phyloP scores from a whole-genome alignment of 2,797 vertebrate genomes.

The Cyprinella venusta region DNA sequence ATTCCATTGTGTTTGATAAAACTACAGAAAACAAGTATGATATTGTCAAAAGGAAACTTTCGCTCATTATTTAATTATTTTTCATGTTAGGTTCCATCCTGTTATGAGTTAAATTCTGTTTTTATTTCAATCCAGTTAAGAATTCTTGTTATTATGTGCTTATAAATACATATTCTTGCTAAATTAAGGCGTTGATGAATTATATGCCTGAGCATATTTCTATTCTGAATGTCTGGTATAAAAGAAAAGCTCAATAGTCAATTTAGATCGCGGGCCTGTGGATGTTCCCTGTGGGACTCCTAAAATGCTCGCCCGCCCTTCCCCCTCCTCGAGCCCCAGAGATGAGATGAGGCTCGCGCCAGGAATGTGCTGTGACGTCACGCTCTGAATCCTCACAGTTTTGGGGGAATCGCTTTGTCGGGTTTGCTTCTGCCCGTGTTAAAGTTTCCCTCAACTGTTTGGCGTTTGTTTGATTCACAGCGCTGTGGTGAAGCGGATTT shows the following conservation, averaged over 20 bases:
- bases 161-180: no score
- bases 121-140: background rate
- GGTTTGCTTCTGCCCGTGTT: background rate
- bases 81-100: background rate
- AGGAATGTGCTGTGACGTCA: conserved; percentile 50
- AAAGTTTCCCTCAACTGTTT: no score
- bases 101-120: background rate
- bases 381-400: background rate
- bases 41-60: background rate
- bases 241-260: background rate
- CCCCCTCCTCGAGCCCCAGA: conserved; percentile 27
- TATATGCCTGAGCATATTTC: background rate
- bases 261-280: background rate
- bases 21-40: background rate
- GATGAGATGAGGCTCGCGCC: conserved; percentile 40
- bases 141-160: background rate
- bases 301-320: conserved; percentile 5
- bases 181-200: background rate
- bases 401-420: conserved; percentile 14
- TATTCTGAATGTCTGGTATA: background rate
- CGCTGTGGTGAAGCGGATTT: no score
- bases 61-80: background rate
- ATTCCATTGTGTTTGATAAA: background rate
- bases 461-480: background rate
- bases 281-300: background rate